Conservation (phyloP, 2,113 vertebrate genomes). For the Nothoprocta pentlandii region DNA sequence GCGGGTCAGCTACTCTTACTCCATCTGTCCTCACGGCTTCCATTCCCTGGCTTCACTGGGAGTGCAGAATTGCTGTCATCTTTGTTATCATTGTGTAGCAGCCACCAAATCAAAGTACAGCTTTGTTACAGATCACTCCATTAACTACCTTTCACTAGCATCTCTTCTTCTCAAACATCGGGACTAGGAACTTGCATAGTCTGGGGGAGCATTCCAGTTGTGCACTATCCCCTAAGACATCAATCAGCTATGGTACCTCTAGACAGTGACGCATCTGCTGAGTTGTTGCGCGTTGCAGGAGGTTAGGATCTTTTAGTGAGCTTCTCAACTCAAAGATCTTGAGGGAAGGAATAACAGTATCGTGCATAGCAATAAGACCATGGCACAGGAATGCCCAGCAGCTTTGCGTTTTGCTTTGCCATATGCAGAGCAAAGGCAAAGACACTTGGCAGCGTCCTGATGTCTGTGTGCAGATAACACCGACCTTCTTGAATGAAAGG, state of each 20-base stretch:
- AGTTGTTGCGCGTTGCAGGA: not conserved
- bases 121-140: fast-evolving
- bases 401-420: not conserved
- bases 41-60: not conserved
- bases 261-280: not conserved
- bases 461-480: not conserved
- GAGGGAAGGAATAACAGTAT: fast-evolving
- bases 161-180: not conserved
- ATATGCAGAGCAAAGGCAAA: not conserved
- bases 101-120: not conserved
- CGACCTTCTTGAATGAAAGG: not conserved
- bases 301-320: fast-evolving
- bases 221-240: not conserved
- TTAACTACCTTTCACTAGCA: not conserved
- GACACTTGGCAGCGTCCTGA: not conserved
- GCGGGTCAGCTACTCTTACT: not conserved
- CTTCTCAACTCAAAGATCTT: not conserved
- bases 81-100: not conserved
- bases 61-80: not conserved
- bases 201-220: not conserved
- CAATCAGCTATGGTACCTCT: not conserved
- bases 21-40: not conserved
- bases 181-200: not conserved
- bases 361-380: fast-evolving
- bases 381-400: not conserved